Base-by-base conservation (phyloP, 2,113 vertebrate species). In the Gavia stellata region DNA sequence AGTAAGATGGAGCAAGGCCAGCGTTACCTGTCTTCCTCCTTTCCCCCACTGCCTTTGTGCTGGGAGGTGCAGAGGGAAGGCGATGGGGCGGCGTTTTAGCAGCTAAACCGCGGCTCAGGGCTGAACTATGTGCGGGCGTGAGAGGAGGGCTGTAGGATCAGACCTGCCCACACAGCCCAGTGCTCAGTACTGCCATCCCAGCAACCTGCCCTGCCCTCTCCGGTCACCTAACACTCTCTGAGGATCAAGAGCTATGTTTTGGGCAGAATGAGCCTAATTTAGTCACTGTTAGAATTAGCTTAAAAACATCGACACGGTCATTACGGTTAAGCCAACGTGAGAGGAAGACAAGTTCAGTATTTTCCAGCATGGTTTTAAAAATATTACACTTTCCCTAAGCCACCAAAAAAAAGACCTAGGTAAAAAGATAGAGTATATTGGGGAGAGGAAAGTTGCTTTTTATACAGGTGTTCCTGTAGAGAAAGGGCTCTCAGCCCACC, bases 321-420 rank as follows among this genome's bases (percentile, higher is more conserved):
- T 31, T 56, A 36, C 2, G 3, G 53, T n/a, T 67, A 58, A 80
- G 18, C 9, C 3, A 3, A 52, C 0, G 8, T 4, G 17, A 77
- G 34, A 59, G 24, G 55, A 73, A 52, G 56, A 23, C 10, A 50
- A 65, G 21, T 11, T 29, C 36, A 49, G 17, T 61, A 6, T 56
- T 74, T 80, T 55, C 63, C 47, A 67, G 10, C 3, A 9, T 3
- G 31, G 28, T 88, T 80, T 75, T 10, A 34, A 77, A 96, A 90
- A 47, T 6, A 63, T 0, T 8, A 9, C 20, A 17, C 44, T 49
- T 75, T 3, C 12, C 25, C 38, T 50, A 47, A 71, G 93, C 28
- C 24, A 59, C 21, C 12, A 7, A 14, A n/a, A 70, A 49, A 21
- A 16, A 29, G 6, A 8, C 31, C 2, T 61, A 70, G 58, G 31